phyloP scores from a whole-genome alignment of 2,888 invertebrate species.

The Dryobotodes eremita region DNA sequence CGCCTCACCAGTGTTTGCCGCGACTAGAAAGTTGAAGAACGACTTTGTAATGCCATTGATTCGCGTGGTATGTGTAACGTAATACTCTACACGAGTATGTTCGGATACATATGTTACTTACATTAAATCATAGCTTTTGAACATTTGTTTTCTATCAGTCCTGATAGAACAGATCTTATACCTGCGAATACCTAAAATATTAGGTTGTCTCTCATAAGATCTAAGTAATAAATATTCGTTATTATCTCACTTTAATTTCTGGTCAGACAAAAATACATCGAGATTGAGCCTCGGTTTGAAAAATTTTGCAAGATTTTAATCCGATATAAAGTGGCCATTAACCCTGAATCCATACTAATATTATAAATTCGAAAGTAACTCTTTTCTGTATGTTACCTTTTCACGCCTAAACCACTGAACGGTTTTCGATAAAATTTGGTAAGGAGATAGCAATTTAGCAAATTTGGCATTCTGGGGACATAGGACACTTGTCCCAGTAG shows the following conservation, averaged over 20 bases:
- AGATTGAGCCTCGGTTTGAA: conserved; percentile 2
- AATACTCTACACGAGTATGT: conserved; percentile 46
- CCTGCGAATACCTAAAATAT: not conserved
- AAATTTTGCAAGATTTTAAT: conserved; percentile 39
- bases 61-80: conserved; percentile 53
- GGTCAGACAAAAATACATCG: conserved; percentile 21
- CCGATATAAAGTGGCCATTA: conserved; percentile 34
- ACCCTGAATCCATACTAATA: conserved; percentile 32
- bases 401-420: too few species aligned
- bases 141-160: conserved; percentile 8
- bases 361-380: too few species aligned
- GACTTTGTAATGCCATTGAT: conserved; percentile 53
- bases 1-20: conserved; percentile 45
- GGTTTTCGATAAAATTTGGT: too few species aligned
- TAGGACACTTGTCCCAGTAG: too few species aligned
- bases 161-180: conserved; percentile 2
- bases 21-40: conserved; percentile 67
- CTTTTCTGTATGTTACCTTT: too few species aligned
- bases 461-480: too few species aligned
- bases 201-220: conserved; percentile 2
- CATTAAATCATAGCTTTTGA: conserved; percentile 24
- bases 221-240: conserved; percentile 5
- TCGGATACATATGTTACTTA: conserved; percentile 33
- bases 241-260: conserved; percentile 23
- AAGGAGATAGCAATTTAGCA: too few species aligned